These are phyloP conservation scores for Malacoctenus gilli DNA, from an alignment of 2,797 vertebrate species.

Conservation along the genomic window DNA sequence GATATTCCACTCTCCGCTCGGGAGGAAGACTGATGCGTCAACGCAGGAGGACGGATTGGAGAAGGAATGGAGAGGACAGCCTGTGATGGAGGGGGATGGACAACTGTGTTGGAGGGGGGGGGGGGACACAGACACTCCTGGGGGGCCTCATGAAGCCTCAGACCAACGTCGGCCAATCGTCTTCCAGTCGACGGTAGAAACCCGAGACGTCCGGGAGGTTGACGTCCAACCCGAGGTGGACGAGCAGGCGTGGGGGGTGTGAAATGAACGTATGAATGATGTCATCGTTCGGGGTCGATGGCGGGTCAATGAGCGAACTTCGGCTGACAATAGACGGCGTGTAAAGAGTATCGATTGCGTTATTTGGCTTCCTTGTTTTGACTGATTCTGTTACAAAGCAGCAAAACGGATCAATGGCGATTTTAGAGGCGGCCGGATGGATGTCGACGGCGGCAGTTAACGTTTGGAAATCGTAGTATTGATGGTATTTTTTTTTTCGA, in stretches of 20 bases:
- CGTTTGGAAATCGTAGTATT: too few relatives aligned
- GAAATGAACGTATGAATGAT: background rate
- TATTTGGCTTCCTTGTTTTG: slow-evolving; percentile 44
- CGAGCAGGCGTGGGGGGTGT: background rate
- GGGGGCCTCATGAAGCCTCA: too few relatives aligned
- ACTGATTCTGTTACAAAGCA: slow-evolving; percentile 46
- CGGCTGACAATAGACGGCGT: slow-evolving; percentile 20
- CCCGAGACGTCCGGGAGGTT: too few relatives aligned
- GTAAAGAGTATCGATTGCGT: slow-evolving; percentile 51
- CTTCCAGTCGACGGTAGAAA: too few relatives aligned
- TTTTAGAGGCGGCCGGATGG: slow-evolving; percentile 28
- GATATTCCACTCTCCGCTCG: too few relatives aligned
- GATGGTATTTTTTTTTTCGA: too few relatives aligned
- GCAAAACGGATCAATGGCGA: slow-evolving; percentile 33
- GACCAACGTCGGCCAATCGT: too few relatives aligned
- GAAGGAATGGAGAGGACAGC: too few relatives aligned
- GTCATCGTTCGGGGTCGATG: slow-evolving; percentile 29
- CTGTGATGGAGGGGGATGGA: slow-evolving; percentile 40
- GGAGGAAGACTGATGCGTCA: too few relatives aligned
- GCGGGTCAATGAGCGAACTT: slow-evolving; percentile 37
- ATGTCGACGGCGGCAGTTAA: slow-evolving; percentile 17
- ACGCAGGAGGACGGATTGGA: too few relatives aligned
- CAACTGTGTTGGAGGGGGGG: slow-evolving; percentile 15
- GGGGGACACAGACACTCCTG: too few relatives aligned
- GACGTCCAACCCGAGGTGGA: background rate